Evolutionary conservation across 2,888 invertebrate genomes (phyloP), one percentile per base, ranked within the genome.

Genomic region (Tetragonula carbonaria): DNA sequence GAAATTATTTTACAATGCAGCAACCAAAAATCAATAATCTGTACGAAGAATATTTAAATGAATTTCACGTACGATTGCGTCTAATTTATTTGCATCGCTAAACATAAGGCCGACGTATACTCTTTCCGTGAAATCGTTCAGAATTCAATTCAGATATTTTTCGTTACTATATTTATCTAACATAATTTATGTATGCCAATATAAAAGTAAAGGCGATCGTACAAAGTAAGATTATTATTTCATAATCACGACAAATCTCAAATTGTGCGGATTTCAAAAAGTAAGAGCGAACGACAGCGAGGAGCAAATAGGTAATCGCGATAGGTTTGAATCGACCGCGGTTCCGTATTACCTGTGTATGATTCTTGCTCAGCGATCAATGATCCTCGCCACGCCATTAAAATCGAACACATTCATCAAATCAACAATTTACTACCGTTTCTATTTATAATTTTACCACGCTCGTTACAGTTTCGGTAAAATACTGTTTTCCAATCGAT

Each of bases 381-480:
- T 78, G 82, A 74, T 82, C 73, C 74, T 63, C 53, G 16, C 55
- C 70, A 65, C 80, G 70, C 74, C 71, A 80, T 74, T 74, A 74
- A 80, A 53, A 80, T 82, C 67, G 70, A 74, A 51, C 53, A 71
- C 50, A 66, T 57, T 80, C 55, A 68, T 70, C 33, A 74, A 74
- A 74, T 74, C 74, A 45, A 59, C 70, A 45, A 67, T 63, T 62
- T 57, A 23, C 21, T 57, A 23, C 21, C 51, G 51, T 72, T 59
- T 59, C 23, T 67, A 62, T 72, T 75, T 72, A 75, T n/a, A 73
- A 55, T 23, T 50, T 16, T 51, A 16, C 67, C 21, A 63, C n/a
- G 21, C 8, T 8, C 18, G 2, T 59, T 14, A 13, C 45, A 55
- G 5, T 33, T 55, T 45, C 45, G 50, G 50, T 38, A 11, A 33